Evolutionary conservation across 2,113 vertebrate species (phyloP).

Genomic region (Colaptes auratus): DNA sequence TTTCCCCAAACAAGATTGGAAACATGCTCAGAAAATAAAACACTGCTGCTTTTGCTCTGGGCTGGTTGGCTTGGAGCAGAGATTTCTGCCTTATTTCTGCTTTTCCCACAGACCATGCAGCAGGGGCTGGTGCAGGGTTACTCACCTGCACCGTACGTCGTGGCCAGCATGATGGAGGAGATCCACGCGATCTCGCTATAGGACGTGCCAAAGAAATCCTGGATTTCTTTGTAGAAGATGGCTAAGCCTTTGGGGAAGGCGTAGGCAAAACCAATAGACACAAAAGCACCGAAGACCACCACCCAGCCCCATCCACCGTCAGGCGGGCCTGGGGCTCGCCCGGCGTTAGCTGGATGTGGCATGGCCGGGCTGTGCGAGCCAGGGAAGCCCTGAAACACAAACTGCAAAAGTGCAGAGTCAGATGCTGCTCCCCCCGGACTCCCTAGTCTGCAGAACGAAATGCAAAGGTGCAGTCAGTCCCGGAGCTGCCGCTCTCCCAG

Average conservation of each 20-base stretch:
- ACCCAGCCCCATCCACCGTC: conserved; percentile 85
- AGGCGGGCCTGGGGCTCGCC: conserved; percentile 51
- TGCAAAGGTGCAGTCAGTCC: background rate
- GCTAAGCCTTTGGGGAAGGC: conserved; percentile 83
- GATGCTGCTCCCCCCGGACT: background rate
- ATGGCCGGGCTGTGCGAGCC: background rate
- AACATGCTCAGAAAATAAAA: background rate
- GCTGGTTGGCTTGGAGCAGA: fast-evolving
- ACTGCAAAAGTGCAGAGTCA: background rate
- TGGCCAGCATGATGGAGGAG: conserved; percentile 83
- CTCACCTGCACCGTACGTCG: conserved; percentile 83
- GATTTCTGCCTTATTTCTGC: background rate
- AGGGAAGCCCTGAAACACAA: conserved; percentile 35
- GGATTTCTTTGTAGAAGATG: conserved; percentile 85
- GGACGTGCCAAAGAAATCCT: conserved; percentile 79
- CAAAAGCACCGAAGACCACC: conserved; percentile 80
- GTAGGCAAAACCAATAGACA: conserved; percentile 84
- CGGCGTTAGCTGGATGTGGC: conserved; percentile 7
- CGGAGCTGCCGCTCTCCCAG: background rate
- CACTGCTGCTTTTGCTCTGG: background rate
- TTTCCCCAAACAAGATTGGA: background rate
- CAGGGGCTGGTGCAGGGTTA: background rate
- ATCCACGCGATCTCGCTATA: conserved; percentile 81
- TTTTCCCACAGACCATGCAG: fast-evolving
- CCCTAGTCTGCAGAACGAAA: fast-evolving